Evolutionary conservation across 2,888 invertebrate species (phyloP), one percentile per base, ranked within the genome.

Genomic region (Candidula unifasciata): DNA sequence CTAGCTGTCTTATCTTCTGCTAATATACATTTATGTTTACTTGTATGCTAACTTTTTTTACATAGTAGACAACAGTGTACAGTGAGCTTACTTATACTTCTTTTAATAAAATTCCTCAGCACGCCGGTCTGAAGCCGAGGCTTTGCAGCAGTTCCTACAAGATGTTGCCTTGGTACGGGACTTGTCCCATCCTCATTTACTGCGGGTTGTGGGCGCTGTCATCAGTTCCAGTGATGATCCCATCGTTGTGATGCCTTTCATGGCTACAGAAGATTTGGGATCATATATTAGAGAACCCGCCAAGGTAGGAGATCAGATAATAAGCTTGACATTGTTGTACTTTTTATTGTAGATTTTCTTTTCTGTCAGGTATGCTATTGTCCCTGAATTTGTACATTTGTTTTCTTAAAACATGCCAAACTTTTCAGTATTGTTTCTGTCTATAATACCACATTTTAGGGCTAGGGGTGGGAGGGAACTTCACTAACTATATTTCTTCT

Each of bases 181-280:
- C 81, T 93, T 95, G 85, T 92, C 94, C 80, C 95, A 95, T 89
- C 92, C 93, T 2, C 94, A 95, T 88, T 93, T 95, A 8, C 90
- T 95, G 21, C 91, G 93, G 16, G 90, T 95, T 71, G 90, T 93
- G 8, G 95, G 95, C 3, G 93, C 94, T 21, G 90, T 91, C 83
- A 83, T 92, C 60, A 93, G 93, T 10, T 90, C 93, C 21, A 92
- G 93, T 71, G 94, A 94, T 60, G 93, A 93, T 76, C 95, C 95
- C 24, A 94, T 94, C 87, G 93, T 95, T 64, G 92, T 95, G 78
- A 92, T 94, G 82, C 94, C 94, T 13, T 94, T 92, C 89, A 94
- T 95, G 94, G 91, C 91, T 73, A 93, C 94, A 83, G 94, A 94
- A 79, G 94, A 95, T 88, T 91, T 94, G 64, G 90, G 93, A 77